These are phyloP conservation scores for Alitta virens DNA, from an alignment of 2,888 invertebrate species.

Conservation along the genomic window DNA sequence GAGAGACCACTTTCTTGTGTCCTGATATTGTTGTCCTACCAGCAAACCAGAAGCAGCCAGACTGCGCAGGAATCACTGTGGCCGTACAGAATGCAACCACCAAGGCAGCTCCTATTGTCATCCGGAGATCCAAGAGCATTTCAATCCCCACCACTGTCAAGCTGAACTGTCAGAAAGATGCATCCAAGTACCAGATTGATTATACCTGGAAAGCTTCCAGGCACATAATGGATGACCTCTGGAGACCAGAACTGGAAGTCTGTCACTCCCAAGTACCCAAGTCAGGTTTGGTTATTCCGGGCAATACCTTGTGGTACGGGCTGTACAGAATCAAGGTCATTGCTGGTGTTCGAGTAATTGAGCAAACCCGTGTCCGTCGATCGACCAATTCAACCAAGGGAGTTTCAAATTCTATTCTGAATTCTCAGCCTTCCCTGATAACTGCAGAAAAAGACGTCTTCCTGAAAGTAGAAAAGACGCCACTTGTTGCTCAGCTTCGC, in stretches of 20 bases:
- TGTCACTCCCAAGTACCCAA: conserved; percentile 19
- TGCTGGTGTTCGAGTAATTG: conserved; percentile 27
- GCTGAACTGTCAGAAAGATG: neutral
- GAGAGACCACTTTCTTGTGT: conserved; percentile 38
- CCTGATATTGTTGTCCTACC: conserved; percentile 38
- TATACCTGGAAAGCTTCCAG: conserved; percentile 41
- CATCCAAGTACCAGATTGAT: neutral
- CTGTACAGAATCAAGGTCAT: conserved; percentile 40
- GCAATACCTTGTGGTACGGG: conserved; percentile 33
- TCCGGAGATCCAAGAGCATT: conserved; percentile 17
- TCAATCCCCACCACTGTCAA: neutral
- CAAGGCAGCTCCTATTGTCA: conserved; percentile 9
- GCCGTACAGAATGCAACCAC: neutral
- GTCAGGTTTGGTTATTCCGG: conserved; percentile 15
- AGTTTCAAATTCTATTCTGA: neutral
- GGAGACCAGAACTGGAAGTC: conserved; percentile 29
- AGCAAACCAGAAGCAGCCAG: neutral
- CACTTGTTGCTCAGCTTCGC: conserved; percentile 21
- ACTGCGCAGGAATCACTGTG: conserved; percentile 11
- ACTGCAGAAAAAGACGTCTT: conserved; percentile 19
- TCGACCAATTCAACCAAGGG: neutral
- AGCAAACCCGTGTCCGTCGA: neutral
- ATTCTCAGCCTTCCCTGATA: neutral
- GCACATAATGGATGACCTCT: conserved; percentile 16
- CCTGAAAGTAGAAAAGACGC: conserved; percentile 24